Percentiles rank a stretch among this genome's conserved stretches.
Evolutionary conservation across 2,797 vertebrate species (phyloP).

Genomic region (Sebastes itinus): DNA sequence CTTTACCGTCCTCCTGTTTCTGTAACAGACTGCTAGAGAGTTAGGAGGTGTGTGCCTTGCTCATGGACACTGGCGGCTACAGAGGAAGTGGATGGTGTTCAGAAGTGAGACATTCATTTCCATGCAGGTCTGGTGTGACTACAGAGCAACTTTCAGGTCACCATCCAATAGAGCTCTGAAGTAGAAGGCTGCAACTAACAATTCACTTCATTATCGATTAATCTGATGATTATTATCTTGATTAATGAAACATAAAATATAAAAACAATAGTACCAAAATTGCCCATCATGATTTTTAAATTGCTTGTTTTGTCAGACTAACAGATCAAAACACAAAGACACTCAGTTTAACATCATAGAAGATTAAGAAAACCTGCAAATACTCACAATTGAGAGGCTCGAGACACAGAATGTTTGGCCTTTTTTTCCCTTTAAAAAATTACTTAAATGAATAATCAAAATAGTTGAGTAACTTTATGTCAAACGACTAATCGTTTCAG

Average conservation of each 20-base stretch:
- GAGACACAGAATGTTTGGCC: background rate
- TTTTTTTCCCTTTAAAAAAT: background rate
- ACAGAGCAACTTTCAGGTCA: background rate
- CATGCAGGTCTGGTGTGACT: background rate
- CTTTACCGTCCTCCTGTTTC: background rate
- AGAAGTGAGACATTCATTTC: background rate
- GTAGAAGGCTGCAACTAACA: background rate
- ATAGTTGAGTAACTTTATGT: too few relatives aligned
- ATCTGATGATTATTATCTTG: rapidly evolving
- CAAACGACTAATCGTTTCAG: too few relatives aligned
- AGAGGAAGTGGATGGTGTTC: background rate
- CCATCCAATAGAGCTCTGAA: background rate
- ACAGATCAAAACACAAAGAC: background rate
- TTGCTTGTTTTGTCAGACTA: background rate
- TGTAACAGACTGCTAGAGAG: background rate
- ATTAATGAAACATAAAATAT: background rate
- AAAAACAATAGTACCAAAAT: background rate
- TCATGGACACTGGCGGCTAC: background rate
- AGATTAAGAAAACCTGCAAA: background rate
- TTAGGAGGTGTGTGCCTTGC: background rate
- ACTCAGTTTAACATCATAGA: background rate
- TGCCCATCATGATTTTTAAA: too few relatives aligned
- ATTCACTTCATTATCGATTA: rapidly evolving
- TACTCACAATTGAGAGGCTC: too few relatives aligned
- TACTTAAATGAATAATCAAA: too few relatives aligned